Conservation (phyloP, 1,140 invertebrate species). For the Colletes latitarsis region DNA sequence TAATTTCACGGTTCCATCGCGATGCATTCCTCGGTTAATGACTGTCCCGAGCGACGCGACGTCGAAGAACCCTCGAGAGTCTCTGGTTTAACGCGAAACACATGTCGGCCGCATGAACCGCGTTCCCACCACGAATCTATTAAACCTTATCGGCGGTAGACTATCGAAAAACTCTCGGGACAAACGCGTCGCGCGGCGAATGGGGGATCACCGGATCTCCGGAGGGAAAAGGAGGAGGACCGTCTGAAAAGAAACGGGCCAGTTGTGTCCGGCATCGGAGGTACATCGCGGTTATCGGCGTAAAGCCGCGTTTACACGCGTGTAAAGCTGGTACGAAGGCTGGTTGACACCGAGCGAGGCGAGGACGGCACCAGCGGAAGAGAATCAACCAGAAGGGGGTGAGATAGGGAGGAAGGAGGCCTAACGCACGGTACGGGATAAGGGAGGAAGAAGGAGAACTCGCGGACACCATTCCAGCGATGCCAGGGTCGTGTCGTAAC, state of each 20-base stretch:
- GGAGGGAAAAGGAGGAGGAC: conserved; percentile 28
- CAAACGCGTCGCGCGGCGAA: neutral
- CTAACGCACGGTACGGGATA: conserved; percentile 18
- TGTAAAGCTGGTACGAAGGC: conserved; percentile 57
- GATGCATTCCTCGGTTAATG: neutral
- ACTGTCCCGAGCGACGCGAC: neutral
- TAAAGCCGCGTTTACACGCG: conserved; percentile 73
- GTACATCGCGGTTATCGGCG: conserved; percentile 62
- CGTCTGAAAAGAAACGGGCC: neutral
- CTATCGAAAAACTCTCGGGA: conserved; percentile 27
- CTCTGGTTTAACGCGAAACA: conserved; percentile 12
- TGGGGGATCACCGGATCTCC: neutral
- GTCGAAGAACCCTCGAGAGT: too few species aligned
- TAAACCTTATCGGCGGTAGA: conserved; percentile 24
- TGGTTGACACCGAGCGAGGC: conserved; percentile 42
- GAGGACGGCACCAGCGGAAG: conserved; percentile 18
- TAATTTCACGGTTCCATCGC: too few species aligned
- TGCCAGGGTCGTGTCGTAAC: conserved; percentile 79
- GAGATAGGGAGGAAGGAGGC: neutral
- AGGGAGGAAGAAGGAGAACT: conserved; percentile 54
- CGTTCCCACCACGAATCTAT: conserved; percentile 25
- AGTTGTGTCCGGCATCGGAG: conserved; percentile 38
- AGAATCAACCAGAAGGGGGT: neutral
- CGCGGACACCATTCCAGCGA: conserved; percentile 80
- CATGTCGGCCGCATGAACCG: conserved; percentile 6